Evolutionary conservation across 2,888 invertebrate species (phyloP), one percentile per base, ranked within the genome.

Genomic region (Melinopterus prodromus): DNA sequence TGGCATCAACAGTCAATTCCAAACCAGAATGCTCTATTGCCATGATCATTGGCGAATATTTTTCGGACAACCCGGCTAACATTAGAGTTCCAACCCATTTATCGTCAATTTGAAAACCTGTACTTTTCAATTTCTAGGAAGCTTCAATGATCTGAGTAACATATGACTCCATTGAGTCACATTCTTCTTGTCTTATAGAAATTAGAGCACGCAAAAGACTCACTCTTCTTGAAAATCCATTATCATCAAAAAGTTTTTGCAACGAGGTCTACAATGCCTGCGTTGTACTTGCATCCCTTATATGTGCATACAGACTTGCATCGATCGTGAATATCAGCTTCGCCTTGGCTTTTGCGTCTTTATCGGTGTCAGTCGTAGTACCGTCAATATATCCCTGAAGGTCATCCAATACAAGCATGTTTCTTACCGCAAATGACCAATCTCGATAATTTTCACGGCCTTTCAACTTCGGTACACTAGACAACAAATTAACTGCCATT

Each of bases 251-350:
- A 38, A 85, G 77, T 70, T 74, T 15, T 70, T 81, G 82, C 26
- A 84, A 75, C 76, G 79, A 83, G 14, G 77, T 80, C 82, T 82
- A 84, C 12, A 72, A 37, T 4, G 14, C 36, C 12, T 35, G 6
- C 0, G 72, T 37, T 15, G 16, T 70, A 72, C n/a, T 80, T 9
- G 81, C 80, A 12, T 83, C 83, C 74, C 84, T 82, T 16, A 86
- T 79, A 79, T 85, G 85, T 7, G 85, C 80, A 81, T 82, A 85
- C 16, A 85, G 70, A 3, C 81, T 79, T 15, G 84, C 77, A 76
- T 86, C 84, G 7, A 86, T 83, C 0, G 85, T 86, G 36, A 86
- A 78, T 70, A 85, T 82, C 7, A 86, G 78, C 72, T 85, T 86
- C 0, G 84, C 85, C 78, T 83, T 84, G 5, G 85, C 83, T 80